phyloP scores from a whole-genome alignment of 2,113 vertebrate species.

The Sterna hirundo region DNA sequence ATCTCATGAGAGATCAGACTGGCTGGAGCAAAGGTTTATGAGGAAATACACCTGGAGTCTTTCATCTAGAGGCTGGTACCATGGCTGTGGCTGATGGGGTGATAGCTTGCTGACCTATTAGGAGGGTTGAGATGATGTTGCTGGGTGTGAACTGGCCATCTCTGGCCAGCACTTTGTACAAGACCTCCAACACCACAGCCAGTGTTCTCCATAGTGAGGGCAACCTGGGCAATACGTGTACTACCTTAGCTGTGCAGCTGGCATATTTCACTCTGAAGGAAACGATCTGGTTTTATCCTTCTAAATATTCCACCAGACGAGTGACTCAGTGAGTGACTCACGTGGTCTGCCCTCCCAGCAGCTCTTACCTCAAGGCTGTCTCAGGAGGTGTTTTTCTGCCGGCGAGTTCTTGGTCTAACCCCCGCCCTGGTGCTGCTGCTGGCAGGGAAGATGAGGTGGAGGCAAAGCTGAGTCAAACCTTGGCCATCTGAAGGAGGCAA shows the following conservation, averaged over 20 bases:
- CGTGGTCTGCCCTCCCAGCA: background rate
- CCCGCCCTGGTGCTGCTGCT: background rate
- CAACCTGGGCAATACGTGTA: fast-evolving
- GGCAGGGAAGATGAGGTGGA: background rate
- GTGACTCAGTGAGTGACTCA: slow-evolving; percentile 2
- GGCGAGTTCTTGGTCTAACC: background rate
- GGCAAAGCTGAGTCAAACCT: background rate
- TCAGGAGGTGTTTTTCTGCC: background rate
- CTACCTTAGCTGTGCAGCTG: background rate
- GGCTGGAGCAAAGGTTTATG: background rate
- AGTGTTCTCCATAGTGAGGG: background rate
- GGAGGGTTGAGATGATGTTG: background rate
- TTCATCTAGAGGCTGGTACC: background rate
- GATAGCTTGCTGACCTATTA: background rate
- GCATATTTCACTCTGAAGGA: background rate
- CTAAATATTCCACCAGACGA: background rate
- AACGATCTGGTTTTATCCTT: background rate
- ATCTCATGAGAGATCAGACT: background rate
- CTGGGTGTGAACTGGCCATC: background rate
- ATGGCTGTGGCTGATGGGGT: background rate
- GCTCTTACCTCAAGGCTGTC: background rate
- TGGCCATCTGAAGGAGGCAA: background rate
- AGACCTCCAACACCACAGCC: background rate
- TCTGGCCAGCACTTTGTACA: background rate
- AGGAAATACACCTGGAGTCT: background rate